Conservation (phyloP, 2,888 invertebrate species). For the Troides aeacus region DNA sequence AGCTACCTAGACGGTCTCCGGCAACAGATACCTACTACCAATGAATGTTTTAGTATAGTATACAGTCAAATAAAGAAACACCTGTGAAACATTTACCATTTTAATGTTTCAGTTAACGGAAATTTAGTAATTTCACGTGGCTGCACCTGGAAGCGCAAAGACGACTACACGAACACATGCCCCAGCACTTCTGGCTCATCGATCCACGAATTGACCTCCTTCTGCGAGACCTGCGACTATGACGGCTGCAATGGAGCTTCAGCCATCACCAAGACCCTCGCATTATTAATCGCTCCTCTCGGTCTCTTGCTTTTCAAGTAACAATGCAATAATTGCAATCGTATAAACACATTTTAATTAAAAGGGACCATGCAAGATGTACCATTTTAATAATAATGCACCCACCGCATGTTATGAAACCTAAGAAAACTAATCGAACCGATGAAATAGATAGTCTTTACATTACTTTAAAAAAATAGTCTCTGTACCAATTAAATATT, state of each 20-base stretch:
- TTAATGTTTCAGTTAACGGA: conserved; percentile 72
- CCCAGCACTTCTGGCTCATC: conserved; percentile 69
- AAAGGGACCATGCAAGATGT: conserved; percentile 32
- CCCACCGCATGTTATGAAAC: conserved; percentile 34
- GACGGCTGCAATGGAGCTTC: conserved; percentile 84
- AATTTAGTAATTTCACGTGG: conserved; percentile 76
- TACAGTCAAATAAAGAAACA: too few species aligned
- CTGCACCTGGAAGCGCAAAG: conserved; percentile 80
- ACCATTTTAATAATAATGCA: conserved; percentile 31
- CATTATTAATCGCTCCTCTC: conserved; percentile 65
- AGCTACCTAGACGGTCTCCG: too few species aligned
- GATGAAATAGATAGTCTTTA: neutral
- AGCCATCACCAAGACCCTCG: conserved; percentile 65
- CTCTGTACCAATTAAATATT: neutral
- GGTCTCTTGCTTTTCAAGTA: conserved; percentile 68
- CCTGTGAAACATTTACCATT: neutral
- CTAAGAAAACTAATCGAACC: conserved; percentile 10
- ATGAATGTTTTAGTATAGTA: too few species aligned
- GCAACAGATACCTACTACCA: too few species aligned
- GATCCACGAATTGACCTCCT: conserved; percentile 76
- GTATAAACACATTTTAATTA: conserved; percentile 3
- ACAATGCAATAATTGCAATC: conserved; percentile 26
- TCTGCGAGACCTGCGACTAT: conserved; percentile 84
- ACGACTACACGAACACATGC: conserved; percentile 76
- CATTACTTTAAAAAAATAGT: neutral